Conservation (phyloP, 2,888 invertebrate genomes). For the Drosophila siamana region DNA sequence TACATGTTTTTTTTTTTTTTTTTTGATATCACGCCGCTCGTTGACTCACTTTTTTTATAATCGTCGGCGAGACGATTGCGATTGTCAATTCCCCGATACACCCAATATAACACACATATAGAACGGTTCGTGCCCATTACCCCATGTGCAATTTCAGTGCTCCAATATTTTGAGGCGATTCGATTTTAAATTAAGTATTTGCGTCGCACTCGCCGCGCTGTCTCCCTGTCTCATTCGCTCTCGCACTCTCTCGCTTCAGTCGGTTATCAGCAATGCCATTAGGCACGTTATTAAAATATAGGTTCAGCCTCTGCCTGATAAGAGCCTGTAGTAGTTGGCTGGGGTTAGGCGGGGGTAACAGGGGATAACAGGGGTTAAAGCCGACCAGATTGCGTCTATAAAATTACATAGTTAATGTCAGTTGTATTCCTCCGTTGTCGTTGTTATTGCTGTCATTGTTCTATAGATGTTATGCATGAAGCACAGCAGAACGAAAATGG, state of each 20-base stretch:
- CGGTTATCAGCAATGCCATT: slow-evolving; percentile 54
- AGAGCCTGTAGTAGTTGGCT: slow-evolving; percentile 48
- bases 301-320: slow-evolving; percentile 56
- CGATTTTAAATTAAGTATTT: slow-evolving; percentile 55
- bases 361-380: slow-evolving; percentile 25
- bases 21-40: slow-evolving; percentile 49
- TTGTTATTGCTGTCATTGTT: slow-evolving; percentile 9
- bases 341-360: slow-evolving; percentile 23
- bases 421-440: slow-evolving; percentile 37
- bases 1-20: slow-evolving; percentile 32
- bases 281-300: slow-evolving; percentile 68
- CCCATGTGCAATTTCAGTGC: slow-evolving; percentile 40
- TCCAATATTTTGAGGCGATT: slow-evolving; percentile 34
- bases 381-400: slow-evolving; percentile 28
- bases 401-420: slow-evolving; percentile 65
- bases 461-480: slow-evolving; percentile 12
- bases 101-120: background rate
- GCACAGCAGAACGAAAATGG: slow-evolving; percentile 15
- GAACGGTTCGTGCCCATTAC: slow-evolving; percentile 29
- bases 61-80: slow-evolving; percentile 26
- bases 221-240: background rate
- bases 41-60: slow-evolving; percentile 62
- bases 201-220: slow-evolving; percentile 20
- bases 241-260: slow-evolving; percentile 27
- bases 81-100: slow-evolving; percentile 31